These are phyloP conservation scores for Bombus huntii DNA, from an alignment of 1,140 invertebrate species.

Conservation along the genomic window DNA sequence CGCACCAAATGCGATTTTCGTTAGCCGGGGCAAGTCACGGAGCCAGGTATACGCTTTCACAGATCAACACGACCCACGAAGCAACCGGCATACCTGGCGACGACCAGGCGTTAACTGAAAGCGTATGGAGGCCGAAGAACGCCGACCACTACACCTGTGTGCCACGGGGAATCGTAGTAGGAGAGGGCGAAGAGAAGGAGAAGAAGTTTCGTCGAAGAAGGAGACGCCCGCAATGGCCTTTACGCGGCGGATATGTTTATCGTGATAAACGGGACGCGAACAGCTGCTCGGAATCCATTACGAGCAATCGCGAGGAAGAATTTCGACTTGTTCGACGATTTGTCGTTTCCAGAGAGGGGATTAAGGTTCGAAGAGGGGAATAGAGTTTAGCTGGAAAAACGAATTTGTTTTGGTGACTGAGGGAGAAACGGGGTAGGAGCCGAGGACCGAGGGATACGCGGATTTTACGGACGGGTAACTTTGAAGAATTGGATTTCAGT, in stretches of 20 bases:
- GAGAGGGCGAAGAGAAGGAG: slow-evolving; percentile 65
- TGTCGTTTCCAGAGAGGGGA: not conserved
- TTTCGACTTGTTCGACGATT: not conserved
- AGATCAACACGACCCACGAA: not conserved
- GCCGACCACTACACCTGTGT: slow-evolving; percentile 73
- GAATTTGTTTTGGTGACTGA: too few species aligned
- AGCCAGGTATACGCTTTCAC: not conserved
- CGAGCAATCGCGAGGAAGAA: not conserved
- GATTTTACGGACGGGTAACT: not conserved
- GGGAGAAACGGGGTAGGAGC: not conserved
- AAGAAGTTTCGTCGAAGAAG: slow-evolving; percentile 49
- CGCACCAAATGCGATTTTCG: not conserved
- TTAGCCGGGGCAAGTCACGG: not conserved
- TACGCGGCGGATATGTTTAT: slow-evolving; percentile 64
- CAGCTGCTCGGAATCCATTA: slow-evolving; percentile 5
- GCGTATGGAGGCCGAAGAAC: slow-evolving; percentile 68
- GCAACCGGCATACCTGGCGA: slow-evolving; percentile 68
- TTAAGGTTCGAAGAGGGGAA: too few species aligned
- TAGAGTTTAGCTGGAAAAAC: too few species aligned
- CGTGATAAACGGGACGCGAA: slow-evolving; percentile 36
- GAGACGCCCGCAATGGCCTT: slow-evolving; percentile 66
- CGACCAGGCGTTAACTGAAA: slow-evolving; percentile 75
- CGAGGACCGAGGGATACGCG: too few species aligned
- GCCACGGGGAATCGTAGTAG: slow-evolving; percentile 59
- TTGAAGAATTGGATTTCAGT: not conserved